Evolutionary conservation across 2,113 vertebrate species (phyloP).

Genomic region (Ophiodon elongatus): DNA sequence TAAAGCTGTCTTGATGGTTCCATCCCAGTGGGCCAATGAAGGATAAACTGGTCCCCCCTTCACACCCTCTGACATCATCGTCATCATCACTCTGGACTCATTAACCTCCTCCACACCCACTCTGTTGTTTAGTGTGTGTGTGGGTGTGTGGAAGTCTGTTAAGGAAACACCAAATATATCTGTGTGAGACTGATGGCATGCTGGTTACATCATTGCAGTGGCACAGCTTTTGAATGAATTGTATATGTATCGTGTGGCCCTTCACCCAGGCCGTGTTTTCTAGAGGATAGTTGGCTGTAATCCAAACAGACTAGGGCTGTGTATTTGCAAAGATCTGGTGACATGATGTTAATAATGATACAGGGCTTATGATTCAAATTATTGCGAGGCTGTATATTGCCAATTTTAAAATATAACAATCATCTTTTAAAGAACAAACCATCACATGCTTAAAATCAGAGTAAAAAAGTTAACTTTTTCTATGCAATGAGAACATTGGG

Average conservation of each 20-base stretch:
- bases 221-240: conserved; percentile 24
- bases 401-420: background rate
- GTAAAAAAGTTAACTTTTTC: background rate
- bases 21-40: conserved; percentile 38
- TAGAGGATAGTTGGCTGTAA: background rate
- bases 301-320: background rate
- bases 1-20: conserved; percentile 63
- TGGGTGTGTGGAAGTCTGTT: background rate
- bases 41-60: conserved; percentile 37
- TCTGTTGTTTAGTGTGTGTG: no score
- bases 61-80: conserved; percentile 53
- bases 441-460: background rate
- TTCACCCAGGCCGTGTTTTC: conserved; percentile 1
- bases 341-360: background rate
- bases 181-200: conserved; percentile 43
- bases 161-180: conserved; percentile 34
- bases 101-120: conserved; percentile 28
- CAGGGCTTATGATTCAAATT: background rate
- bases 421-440: background rate
- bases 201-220: conserved; percentile 1
- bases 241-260: background rate
- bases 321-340: background rate
- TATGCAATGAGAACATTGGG: background rate
- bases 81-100: conserved; percentile 28
- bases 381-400: background rate